A percentile compares a stretch with the other conserved stretches of the same genome.
These are phyloP conservation scores for Enteromius anoplus DNA, from an alignment of 2,797 vertebrate genomes.

Conservation along the genomic window DNA sequence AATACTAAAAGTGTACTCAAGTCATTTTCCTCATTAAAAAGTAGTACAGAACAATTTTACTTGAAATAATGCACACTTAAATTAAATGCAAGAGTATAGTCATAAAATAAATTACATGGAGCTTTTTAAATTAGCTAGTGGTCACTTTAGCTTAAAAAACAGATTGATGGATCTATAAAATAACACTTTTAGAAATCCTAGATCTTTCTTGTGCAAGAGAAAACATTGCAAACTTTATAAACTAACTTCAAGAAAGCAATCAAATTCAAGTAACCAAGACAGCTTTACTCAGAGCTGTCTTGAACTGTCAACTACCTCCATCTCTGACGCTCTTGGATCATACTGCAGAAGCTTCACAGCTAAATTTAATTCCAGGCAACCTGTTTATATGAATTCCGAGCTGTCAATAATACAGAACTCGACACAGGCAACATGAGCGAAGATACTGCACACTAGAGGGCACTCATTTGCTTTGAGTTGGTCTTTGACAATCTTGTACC, in stretches of 20 bases:
- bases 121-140: not conserved
- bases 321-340: conserved; percentile 5
- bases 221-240: not conserved
- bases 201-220: not conserved
- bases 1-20: not conserved
- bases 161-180: not conserved
- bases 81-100: not conserved
- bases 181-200: not conserved
- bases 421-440: not conserved
- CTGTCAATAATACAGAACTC: conserved; percentile 6
- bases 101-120: not conserved
- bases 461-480: conserved; percentile 36
- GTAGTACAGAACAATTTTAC: not conserved
- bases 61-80: not conserved
- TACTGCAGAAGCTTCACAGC: conserved; percentile 2
- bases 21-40: not conserved
- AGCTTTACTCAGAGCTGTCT: conserved; percentile 4
- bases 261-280: conserved; percentile 5
- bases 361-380: conserved; percentile 28
- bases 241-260: not conserved
- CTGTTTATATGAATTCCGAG: conserved; percentile 33
- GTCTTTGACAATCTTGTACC: not conserved
- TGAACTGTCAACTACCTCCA: not conserved
- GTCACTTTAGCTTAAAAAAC: not conserved
- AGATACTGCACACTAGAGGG: conserved; percentile 48